Evolutionary conservation across 2,113 vertebrate species (phyloP).

Genomic region (Hydropotes inermis): DNA sequence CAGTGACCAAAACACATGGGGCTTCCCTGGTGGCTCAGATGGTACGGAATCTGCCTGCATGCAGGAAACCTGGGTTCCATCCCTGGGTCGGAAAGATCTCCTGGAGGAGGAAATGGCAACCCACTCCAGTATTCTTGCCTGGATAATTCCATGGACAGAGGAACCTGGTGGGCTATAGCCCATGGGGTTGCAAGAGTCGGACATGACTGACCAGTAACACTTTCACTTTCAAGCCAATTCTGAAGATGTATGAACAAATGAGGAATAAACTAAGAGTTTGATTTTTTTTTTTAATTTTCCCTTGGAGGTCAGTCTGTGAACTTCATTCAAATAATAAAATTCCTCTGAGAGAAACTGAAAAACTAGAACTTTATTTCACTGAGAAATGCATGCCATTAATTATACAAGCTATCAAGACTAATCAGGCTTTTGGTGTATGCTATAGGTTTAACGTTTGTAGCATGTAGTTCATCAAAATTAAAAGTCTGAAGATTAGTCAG

Average conservation of each 20-base stretch:
- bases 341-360: not conserved
- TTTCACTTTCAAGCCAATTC: constrained; percentile 17
- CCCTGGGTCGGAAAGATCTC: not conserved
- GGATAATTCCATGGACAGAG: not conserved
- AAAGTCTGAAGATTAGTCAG: accelerated
- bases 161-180: not conserved
- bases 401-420: not conserved
- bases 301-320: constrained; percentile 60
- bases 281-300: constrained; percentile 65
- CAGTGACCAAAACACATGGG: not conserved
- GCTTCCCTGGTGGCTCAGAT: not conserved
- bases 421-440: accelerated
- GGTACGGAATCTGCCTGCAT: not conserved
- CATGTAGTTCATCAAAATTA: not conserved
- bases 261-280: constrained; percentile 57
- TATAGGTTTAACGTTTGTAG: not conserved
- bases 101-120: not conserved
- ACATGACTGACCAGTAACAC: not conserved
- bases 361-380: not conserved
- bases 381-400: not conserved
- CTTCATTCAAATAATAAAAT: constrained; percentile 77
- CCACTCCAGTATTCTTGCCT: not conserved
- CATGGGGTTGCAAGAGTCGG: not conserved
- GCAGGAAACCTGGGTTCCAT: not conserved
- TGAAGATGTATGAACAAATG: constrained; percentile 37